Conservation (phyloP, 2,888 invertebrate species). For the Drosophila mulleri region DNA sequence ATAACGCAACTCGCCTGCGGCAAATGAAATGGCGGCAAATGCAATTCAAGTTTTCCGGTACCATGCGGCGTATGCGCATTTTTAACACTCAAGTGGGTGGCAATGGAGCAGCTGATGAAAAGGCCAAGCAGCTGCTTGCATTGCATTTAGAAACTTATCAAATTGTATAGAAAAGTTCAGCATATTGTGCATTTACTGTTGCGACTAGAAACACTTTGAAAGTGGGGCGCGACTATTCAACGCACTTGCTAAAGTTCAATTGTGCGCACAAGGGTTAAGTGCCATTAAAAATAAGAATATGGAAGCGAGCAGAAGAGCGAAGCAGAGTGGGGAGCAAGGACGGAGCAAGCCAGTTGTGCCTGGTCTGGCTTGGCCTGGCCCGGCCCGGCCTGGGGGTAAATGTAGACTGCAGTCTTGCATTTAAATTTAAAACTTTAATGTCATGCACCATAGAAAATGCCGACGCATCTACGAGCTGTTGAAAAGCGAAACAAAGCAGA, state of each 20-base stretch:
- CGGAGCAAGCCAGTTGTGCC: neutral
- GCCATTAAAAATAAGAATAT: slow-evolving; percentile 26
- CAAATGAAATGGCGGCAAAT: slow-evolving; percentile 45
- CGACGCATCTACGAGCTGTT: slow-evolving; percentile 62
- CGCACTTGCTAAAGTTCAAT: slow-evolving; percentile 74
- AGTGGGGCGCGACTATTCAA: slow-evolving; percentile 66
- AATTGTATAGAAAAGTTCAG: neutral
- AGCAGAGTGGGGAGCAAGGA: neutral
- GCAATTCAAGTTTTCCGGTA: slow-evolving; percentile 53
- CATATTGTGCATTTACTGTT: slow-evolving; percentile 23
- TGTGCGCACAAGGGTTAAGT: slow-evolving; percentile 64
- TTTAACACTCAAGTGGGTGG: slow-evolving; percentile 55
- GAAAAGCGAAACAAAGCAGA: slow-evolving; percentile 46
- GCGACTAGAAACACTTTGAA: slow-evolving; percentile 35
- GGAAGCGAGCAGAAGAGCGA: neutral
- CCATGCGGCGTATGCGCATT: slow-evolving; percentile 61
- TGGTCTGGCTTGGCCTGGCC: too few species aligned
- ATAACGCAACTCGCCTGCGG: slow-evolving; percentile 20
- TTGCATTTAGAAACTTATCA: neutral
- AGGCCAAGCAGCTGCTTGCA: slow-evolving; percentile 9
- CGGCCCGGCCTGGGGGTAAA: slow-evolving; percentile 6
- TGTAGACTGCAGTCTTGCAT: slow-evolving; percentile 42
- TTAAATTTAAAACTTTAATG: slow-evolving; percentile 80
- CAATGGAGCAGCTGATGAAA: slow-evolving; percentile 39
- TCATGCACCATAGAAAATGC: slow-evolving; percentile 69